A percentile compares a stretch with the other conserved stretches of the same genome.
phyloP scores from a whole-genome alignment of 2,113 vertebrate genomes.

The Atlantisia rogersi region DNA sequence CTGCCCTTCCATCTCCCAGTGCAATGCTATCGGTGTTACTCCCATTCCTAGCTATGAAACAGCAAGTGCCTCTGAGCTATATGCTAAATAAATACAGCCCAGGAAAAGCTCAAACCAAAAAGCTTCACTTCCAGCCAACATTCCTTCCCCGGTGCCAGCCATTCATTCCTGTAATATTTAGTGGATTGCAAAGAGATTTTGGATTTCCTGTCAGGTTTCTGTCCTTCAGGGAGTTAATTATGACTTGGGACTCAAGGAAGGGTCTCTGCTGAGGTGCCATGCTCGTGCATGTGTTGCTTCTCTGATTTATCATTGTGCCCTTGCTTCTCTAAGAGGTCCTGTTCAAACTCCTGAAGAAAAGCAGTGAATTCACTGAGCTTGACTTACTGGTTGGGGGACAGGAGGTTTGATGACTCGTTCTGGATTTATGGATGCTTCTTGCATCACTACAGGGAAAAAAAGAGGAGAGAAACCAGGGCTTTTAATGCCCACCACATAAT shows the following conservation, averaged over 20 bases:
- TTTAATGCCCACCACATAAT: rapidly evolving
- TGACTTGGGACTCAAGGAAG: not conserved
- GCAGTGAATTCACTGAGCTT: not conserved
- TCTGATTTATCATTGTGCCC: not conserved
- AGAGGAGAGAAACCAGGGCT: rapidly evolving
- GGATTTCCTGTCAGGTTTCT: constrained; percentile 46
- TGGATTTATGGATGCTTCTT: not conserved
- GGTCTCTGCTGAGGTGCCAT: not conserved
- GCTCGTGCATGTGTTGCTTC: not conserved
- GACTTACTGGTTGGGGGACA: not conserved
- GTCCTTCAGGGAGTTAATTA: constrained; percentile 40
- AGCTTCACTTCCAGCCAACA: not conserved
- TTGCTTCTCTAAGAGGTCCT: not conserved
- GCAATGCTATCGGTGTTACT: not conserved
- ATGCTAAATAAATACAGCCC: constrained; percentile 31
- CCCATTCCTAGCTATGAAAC: not conserved
- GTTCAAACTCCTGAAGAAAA: not conserved
- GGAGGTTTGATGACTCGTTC: not conserved
- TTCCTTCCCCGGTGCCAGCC: constrained; percentile 27
- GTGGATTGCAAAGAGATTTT: constrained; percentile 38
- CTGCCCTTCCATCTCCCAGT: not conserved
- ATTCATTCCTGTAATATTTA: constrained; percentile 46
- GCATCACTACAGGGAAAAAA: not conserved
- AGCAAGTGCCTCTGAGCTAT: constrained; percentile 30
- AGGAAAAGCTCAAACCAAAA: constrained; percentile 31